Evolutionary conservation across 2,797 vertebrate genomes (phyloP).

Genomic region (Rhyacichthys aspro): DNA sequence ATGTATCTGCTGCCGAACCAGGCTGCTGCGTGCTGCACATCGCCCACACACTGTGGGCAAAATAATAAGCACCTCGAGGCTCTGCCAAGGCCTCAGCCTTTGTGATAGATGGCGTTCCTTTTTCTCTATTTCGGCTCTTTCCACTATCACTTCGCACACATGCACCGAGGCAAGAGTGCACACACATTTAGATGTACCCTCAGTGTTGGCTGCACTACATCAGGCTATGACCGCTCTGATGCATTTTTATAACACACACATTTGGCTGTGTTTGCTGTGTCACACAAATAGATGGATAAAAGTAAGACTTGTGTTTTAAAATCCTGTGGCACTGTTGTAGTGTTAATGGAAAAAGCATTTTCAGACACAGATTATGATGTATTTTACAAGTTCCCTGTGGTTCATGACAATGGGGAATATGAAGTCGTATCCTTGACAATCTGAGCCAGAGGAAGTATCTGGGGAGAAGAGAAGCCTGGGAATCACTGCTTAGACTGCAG

Average conservation of each 20-base stretch:
- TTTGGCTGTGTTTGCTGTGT: too few relatives aligned
- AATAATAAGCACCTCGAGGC: constrained; percentile 61
- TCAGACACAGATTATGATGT: too few relatives aligned
- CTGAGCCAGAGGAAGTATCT: too few relatives aligned
- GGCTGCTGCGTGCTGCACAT: constrained; percentile 35
- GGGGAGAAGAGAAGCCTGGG: too few relatives aligned
- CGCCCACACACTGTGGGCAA: constrained; percentile 60
- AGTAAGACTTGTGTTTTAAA: too few relatives aligned
- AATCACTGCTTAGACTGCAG: too few relatives aligned
- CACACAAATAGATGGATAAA: too few relatives aligned
- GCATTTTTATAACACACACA: not conserved
- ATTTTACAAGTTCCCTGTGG: too few relatives aligned
- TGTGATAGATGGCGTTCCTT: constrained; percentile 65
- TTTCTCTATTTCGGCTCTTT: constrained; percentile 60
- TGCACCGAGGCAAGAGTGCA: constrained; percentile 7
- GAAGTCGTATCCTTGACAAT: too few relatives aligned
- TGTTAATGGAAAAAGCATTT: too few relatives aligned
- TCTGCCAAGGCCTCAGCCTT: constrained; percentile 59
- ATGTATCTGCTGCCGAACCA: constrained; percentile 33
- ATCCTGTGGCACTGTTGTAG: too few relatives aligned
- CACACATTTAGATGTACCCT: constrained; percentile 28
- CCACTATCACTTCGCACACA: constrained; percentile 24
- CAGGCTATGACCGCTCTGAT: constrained; percentile 3
- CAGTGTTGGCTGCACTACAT: constrained; percentile 44
- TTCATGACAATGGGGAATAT: too few relatives aligned